Base-by-base conservation (phyloP, 2,888 invertebrate species). In the Microctonus brassicae region DNA sequence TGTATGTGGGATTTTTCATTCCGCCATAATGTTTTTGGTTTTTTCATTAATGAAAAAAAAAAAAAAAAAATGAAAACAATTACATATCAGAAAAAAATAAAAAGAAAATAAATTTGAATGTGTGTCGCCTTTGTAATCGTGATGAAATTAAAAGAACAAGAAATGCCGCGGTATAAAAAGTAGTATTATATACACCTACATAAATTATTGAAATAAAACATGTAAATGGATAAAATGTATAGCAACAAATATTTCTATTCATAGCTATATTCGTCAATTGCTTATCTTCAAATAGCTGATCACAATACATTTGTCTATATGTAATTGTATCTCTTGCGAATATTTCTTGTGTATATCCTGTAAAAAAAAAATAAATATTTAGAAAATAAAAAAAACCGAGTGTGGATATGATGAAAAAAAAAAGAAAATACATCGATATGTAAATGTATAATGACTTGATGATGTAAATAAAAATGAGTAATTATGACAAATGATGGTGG, bases 141-240 rank as follows among this genome's bases (percentile, higher is more conserved):
- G 6, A 17, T 47, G 17, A 47, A 17, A 36, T 9, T 36, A 36
- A 10, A 36, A n/a, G 17, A 47, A n/a, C 7, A 3, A 17, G n/a
- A n/a, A n/a, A 17, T 17, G 17, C 5, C 17, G 47, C 47, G 20
- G 20, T 47, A 47, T 47, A n/a, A 47, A 47, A n/a, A n/a, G 17
- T 47, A 47, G 47, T 47, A 47, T 47, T 47, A 47, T 47, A n/a
- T 17, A 47, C 17, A 47, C 17, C 47, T 9, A 47, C 17, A 47
- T 47, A 47, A 47, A 47, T 47, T 47, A 47, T 47, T 47, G 47
- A 47, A 47, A 47, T 47, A 47, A 47, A 47, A 47, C 6, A 47
- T 47, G 47, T n/a, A 47, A 47, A 47, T 47, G 5, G 17, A 39
- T 39, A 39, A 39, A 47, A 47, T 47, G 17, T 47, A 17, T 47